These are phyloP conservation scores for Zhuqinia jingwanae DNA, from an alignment of 2,888 invertebrate species.

Conservation along the genomic window DNA sequence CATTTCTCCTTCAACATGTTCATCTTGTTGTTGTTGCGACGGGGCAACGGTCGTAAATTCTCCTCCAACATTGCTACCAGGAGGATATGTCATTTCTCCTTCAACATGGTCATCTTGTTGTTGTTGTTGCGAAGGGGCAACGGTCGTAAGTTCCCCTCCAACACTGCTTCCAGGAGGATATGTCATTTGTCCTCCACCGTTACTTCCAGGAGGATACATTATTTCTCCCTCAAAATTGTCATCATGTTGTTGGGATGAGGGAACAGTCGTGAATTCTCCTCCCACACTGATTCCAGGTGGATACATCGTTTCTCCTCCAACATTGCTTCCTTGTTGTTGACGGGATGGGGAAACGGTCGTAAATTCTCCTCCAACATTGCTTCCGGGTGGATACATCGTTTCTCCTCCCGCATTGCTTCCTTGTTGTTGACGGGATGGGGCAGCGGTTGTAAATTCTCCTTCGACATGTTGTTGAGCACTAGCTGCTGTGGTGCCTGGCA, in stretches of 20 bases:
- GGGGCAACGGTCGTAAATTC: background rate
- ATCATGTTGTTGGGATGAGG: background rate
- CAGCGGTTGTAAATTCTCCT: background rate
- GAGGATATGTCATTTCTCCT: background rate
- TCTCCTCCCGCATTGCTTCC: too few species aligned
- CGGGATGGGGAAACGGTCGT: too few species aligned
- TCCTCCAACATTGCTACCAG: background rate
- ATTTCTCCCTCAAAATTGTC: background rate
- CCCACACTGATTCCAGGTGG: too few species aligned
- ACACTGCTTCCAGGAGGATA: too few species aligned
- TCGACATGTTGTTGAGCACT: background rate
- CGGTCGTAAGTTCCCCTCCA: background rate
- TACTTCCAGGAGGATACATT: background rate
- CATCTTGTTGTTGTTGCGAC: background rate
- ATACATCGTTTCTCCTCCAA: too few species aligned
- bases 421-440: too few species aligned
- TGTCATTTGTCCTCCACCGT: background rate
- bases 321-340: too few species aligned
- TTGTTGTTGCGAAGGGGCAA: too few species aligned
- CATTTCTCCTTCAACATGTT: background rate
- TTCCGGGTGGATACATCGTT: too few species aligned
- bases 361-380: background rate
- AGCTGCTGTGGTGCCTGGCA: background rate
- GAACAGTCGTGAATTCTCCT: too few species aligned
- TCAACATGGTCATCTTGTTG: too few species aligned